Evolutionary conservation across 2,113 vertebrate genomes (phyloP), one percentile per base, ranked within the genome.

Genomic region (Myocastor coypus): DNA sequence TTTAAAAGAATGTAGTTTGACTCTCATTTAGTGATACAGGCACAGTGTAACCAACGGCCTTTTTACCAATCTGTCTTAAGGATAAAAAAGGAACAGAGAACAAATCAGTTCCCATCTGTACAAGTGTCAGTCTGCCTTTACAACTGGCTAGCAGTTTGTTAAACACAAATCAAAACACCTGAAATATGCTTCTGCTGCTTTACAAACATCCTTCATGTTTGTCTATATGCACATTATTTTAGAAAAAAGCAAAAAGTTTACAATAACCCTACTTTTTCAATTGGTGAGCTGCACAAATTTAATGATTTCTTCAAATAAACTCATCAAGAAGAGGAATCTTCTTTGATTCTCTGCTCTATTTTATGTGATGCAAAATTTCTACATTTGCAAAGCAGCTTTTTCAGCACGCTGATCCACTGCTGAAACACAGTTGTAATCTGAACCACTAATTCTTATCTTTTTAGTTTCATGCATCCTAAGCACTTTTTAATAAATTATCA

Each of bases 401-500:
- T 77, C 42, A 78, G 42, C 42, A 17, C 28, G 46, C 42, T 50
- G 42, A 30, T 26, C 75, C 42, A 78, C 75, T 55, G 59, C 77
- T 22, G 73, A 86, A 87, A 92, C 22, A 89, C 26, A 78, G 75
- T 55, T n/a, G 61, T 87, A 6, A 91, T 55, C 46, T 40, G n/a
- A 91, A 37, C 61, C 8, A 42, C 34, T 59, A 57, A 24, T 84
- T 77, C 16, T 50, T 50, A 8, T 20, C 42, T 52, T 88, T 37
- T 66, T 77, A 61, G 55, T n/a, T 87, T 80, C 80, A 66, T 46
- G 57, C 63, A 64, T 34, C 42, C 78, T 75, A 75, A 83, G 24
- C 40, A 83, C 28, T 77, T 75, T 84, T 73, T 61, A 96, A 90
- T 84, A 57, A 92, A 94, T 89, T 83, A 17, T 32, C 94, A 24